Evolutionary conservation across 2,888 invertebrate genomes (phyloP).

Genomic region (Camptogramma bilineatum): DNA sequence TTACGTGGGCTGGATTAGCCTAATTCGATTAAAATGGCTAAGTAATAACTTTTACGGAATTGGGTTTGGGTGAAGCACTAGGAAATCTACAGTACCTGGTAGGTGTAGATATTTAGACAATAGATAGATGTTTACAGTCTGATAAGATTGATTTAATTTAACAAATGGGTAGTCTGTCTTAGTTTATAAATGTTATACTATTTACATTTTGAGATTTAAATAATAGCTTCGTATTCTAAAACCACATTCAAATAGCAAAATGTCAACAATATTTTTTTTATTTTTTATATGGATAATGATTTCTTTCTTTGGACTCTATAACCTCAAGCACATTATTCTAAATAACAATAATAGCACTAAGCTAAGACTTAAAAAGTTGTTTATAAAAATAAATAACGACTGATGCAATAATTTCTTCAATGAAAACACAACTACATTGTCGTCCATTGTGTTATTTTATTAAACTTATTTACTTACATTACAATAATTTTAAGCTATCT

Average conservation of each 20-base stretch:
- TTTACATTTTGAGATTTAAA: too few relatives aligned
- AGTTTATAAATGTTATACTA: too few relatives aligned
- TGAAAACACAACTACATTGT: constrained; percentile 2
- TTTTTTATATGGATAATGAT: too few relatives aligned
- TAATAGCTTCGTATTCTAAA: too few relatives aligned
- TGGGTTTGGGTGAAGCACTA: constrained; percentile 27
- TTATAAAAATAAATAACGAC: neutral
- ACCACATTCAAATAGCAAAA: too few relatives aligned
- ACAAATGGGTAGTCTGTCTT: neutral
- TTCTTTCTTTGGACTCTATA: too few relatives aligned
- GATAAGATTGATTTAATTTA: neutral
- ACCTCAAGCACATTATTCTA: too few relatives aligned
- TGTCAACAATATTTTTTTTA: too few relatives aligned
- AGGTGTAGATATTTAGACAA: neutral
- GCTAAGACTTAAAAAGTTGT: neutral
- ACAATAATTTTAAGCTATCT: neutral
- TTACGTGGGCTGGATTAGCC: constrained; percentile 47
- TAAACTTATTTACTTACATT: neutral
- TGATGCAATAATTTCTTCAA: neutral
- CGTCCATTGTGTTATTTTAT: neutral
- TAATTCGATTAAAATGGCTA: constrained; percentile 38
- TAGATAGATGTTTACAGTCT: neutral
- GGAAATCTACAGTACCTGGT: constrained; percentile 1
- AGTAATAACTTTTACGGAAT: constrained; percentile 27
- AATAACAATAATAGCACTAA: too few relatives aligned